Evolutionary conservation across 2,888 invertebrate species (phyloP).

Genomic region (Coelopa pilipes): DNA sequence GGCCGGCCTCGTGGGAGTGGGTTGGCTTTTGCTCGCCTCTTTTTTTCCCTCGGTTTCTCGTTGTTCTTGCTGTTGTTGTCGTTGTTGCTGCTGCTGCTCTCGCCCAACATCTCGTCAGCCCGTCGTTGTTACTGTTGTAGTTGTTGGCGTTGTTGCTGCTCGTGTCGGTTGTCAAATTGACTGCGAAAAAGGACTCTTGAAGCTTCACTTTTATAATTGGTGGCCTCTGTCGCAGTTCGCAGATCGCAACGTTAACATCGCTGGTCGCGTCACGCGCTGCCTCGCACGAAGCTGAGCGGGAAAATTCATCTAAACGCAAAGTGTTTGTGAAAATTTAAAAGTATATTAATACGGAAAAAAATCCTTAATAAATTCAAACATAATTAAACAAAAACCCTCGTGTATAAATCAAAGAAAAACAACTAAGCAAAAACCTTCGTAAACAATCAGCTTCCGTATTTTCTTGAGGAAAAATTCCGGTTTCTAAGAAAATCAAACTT

Average conservation of each 20-base stretch:
- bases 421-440: conserved; percentile 7
- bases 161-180: conserved; percentile 55
- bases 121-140: conserved; percentile 29
- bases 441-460: neutral
- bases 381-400: neutral
- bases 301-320: neutral
- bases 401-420: conserved; percentile 16
- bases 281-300: conserved; percentile 35
- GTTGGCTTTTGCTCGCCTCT: conserved; percentile 57
- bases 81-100: conserved; percentile 26
- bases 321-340: no score
- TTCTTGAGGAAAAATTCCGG: neutral
- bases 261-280: conserved; percentile 51
- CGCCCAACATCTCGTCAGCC: conserved; percentile 33
- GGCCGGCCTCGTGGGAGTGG: conserved; percentile 43
- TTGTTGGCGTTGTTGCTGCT: conserved; percentile 17
- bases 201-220: conserved; percentile 63
- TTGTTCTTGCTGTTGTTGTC: conserved; percentile 17
- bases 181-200: conserved; percentile 61
- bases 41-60: conserved; percentile 33
- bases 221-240: conserved; percentile 59
- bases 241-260: conserved; percentile 61
- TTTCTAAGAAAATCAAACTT: conserved; percentile 1
- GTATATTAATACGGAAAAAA: no score
- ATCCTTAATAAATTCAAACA: no score